Percentiles rank a stretch among this genome's conserved stretches.
Evolutionary conservation across 1,140 invertebrate genomes (phyloP).

Genomic region (Solenopsis invicta): DNA sequence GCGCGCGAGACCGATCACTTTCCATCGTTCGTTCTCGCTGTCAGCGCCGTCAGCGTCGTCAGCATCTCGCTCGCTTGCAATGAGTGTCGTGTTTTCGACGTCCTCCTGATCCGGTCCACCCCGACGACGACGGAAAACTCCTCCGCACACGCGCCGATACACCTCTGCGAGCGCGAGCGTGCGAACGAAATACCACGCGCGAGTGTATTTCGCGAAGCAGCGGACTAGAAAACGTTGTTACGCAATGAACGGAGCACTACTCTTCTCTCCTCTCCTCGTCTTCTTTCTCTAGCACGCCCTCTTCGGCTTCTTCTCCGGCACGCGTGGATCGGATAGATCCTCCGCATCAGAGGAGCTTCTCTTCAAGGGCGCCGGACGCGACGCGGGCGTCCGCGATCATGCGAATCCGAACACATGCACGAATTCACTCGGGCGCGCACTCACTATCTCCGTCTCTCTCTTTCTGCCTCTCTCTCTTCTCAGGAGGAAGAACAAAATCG

Average conservation of each 20-base stretch:
- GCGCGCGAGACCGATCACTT: constrained; percentile 43
- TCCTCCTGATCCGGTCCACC: neutral
- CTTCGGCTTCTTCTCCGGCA: constrained; percentile 20
- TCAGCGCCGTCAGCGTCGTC: neutral
- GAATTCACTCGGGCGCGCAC: neutral
- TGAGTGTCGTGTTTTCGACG: constrained; percentile 11
- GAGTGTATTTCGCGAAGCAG: constrained; percentile 52
- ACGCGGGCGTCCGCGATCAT: constrained; percentile 11
- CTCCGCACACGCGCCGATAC: constrained; percentile 1
- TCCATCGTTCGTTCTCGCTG: constrained; percentile 54
- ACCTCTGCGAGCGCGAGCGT: constrained; percentile 25
- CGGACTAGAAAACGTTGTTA: constrained; percentile 70
- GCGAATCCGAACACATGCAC: constrained; percentile 26
- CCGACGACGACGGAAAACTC: neutral
- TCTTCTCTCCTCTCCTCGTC: constrained; percentile 4
- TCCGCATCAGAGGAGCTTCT: constrained; percentile 5
- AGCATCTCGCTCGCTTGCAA: neutral
- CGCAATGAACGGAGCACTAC: constrained; percentile 61
- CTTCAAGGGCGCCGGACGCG: constrained; percentile 32
- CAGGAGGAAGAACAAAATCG: constrained; percentile 19
- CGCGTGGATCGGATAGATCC: constrained; percentile 39
- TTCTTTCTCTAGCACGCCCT: constrained; percentile 24
- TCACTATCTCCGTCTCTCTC: neutral
- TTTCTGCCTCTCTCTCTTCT: constrained; percentile 6
- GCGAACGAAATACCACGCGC: constrained; percentile 38